Conservation (phyloP, 1,140 invertebrate genomes). For the Bemisia tabaci region DNA sequence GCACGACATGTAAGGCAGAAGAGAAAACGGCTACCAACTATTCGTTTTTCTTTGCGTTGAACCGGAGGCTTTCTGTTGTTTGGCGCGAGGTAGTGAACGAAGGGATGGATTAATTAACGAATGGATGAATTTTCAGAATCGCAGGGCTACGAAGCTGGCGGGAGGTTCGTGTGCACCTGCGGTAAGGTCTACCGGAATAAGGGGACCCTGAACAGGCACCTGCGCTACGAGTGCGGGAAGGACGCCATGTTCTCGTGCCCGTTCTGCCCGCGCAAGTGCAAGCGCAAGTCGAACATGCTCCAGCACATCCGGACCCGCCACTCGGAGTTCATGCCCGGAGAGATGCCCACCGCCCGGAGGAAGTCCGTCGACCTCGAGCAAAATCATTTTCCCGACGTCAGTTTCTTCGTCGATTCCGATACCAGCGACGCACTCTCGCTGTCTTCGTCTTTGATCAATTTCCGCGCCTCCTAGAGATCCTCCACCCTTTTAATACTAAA, state of each 20-base stretch:
- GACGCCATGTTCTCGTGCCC: constrained; percentile 24
- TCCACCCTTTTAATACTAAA: too few relatives aligned
- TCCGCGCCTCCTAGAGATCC: too few relatives aligned
- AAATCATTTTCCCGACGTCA: constrained; percentile 1
- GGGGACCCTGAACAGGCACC: constrained; percentile 28
- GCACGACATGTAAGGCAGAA: too few relatives aligned
- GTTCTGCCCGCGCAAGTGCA: constrained; percentile 15
- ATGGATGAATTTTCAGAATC: constrained; percentile 12
- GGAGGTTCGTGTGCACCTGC: constrained; percentile 11
- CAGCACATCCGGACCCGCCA: constrained; percentile 12
- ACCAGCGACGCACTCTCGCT: too few relatives aligned
- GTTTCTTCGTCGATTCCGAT: too few relatives aligned
- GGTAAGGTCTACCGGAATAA: constrained; percentile 11
- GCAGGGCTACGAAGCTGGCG: constrained; percentile 5
- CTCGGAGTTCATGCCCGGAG: constrained; percentile 1
- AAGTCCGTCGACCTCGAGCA: constrained; percentile 3
- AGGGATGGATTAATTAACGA: too few relatives aligned
- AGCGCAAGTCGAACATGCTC: constrained; percentile 11
- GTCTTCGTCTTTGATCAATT: too few relatives aligned
- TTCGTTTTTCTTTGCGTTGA: too few relatives aligned
- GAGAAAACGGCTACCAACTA: too few relatives aligned
- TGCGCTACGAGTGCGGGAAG: constrained; percentile 31
- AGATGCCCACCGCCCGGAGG: neutral
- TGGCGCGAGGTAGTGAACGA: too few relatives aligned
- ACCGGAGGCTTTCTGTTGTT: too few relatives aligned